Evolutionary conservation across 2,797 vertebrate genomes (phyloP).

Genomic region (Microctenopoma lineatum): DNA sequence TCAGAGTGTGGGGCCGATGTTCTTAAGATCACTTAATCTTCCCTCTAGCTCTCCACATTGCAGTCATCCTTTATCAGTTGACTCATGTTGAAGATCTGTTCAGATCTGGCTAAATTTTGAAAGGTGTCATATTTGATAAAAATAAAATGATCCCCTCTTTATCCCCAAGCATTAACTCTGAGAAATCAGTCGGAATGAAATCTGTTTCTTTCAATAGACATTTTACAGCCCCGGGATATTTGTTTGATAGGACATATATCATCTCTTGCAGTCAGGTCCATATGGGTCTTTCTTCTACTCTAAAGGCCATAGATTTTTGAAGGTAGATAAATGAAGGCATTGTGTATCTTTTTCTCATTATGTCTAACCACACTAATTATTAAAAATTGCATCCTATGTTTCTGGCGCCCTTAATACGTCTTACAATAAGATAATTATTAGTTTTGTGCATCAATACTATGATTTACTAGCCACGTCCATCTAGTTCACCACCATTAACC

Average conservation of each 20-base stretch:
- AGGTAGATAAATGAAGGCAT: not conserved
- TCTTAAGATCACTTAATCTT: conserved; percentile 13
- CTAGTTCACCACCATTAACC: too few relatives aligned
- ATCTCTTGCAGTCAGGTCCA: not conserved
- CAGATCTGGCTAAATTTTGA: conserved; percentile 11
- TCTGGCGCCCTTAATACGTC: not conserved
- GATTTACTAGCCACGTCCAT: not conserved
- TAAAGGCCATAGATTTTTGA: not conserved
- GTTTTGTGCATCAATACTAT: not conserved
- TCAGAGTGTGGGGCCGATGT: not conserved
- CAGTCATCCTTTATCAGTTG: conserved; percentile 18
- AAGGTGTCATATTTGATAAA: conserved; percentile 27
- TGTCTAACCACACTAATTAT: not conserved
- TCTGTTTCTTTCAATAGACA: conserved; percentile 35
- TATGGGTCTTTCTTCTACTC: not conserved
- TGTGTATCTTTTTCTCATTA: not conserved
- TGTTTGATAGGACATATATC: conserved; percentile 43
- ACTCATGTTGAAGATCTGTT: conserved; percentile 4
- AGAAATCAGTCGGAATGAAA: conserved; percentile 30
- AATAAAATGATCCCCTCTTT: conserved; percentile 20
- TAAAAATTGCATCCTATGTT: not conserved
- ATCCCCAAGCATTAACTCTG: conserved; percentile 21
- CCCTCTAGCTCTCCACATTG: conserved; percentile 9
- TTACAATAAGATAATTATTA: not conserved
- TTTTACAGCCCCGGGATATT: conserved; percentile 36